Evolutionary conservation across 2,888 invertebrate genomes (phyloP), one percentile per base, ranked within the genome.

Genomic region (Muschampia plurimacula): DNA sequence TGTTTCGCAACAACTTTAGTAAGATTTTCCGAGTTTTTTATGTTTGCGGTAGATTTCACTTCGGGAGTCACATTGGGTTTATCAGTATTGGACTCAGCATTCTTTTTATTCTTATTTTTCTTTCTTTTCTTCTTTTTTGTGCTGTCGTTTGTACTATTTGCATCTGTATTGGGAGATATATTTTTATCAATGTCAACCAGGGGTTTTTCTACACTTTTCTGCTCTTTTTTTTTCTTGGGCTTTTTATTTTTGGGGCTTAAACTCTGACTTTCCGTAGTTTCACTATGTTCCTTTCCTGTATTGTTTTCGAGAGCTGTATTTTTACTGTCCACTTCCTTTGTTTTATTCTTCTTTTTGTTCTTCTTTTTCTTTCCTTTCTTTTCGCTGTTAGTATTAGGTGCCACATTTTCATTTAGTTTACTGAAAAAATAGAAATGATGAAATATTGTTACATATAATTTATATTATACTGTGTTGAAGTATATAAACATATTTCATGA

Each of bases 1-100:
- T 91, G 91, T 72, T 86, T 88, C 4, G 92, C 84, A 57, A 83
- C 87, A 69, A 80, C 83, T 6, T 83, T 81, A 80, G 88, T 86
- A 0, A 87, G 66, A 41, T 84, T 82, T 67, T 88, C 87, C 12
- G 89, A 84, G 7, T 92, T 79, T 81, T 84, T 84, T 85, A 80
- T 69, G 74, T 80, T 52, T 78, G 57, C 41, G 83, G 75, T 82
- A 82, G 68, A 83, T 83, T 76, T 86, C 85, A 55, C 79, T 84
- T 9, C 79, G 81, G 67, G 77, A 80, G 67, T 80, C 74, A 36
- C 9, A 2, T 41, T 44, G n/a, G 62, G 32, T 72, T 74, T 74
- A 15, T 74, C 65, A 60, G 76, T 49, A 62, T 74, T 77, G 71
- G 69, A 13, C 49, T 55, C 59, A 41, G 32, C 65, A 70, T 75